A percentile compares a stretch with the other conserved stretches of the same genome.
These are phyloP conservation scores for Lysandra bellargus DNA, from an alignment of 2,888 invertebrate genomes.

Conservation along the genomic window DNA sequence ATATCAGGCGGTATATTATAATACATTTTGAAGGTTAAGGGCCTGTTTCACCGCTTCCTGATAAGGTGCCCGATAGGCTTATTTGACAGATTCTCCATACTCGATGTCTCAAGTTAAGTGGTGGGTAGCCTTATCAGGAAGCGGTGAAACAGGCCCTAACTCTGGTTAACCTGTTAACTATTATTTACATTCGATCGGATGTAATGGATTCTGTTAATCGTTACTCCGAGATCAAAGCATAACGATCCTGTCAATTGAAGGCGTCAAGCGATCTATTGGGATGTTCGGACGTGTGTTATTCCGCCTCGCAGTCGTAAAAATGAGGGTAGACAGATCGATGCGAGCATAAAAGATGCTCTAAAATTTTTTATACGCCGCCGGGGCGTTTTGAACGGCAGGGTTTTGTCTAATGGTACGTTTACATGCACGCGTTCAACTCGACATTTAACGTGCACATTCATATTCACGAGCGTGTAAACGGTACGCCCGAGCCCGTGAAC, in stretches of 20 bases:
- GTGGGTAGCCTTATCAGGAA: too few relatives aligned
- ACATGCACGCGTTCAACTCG: too few relatives aligned
- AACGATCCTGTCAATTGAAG: slow-evolving; percentile 3
- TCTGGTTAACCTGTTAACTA: neutral
- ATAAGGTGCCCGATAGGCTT: too few relatives aligned
- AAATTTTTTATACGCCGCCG: slow-evolving; percentile 2
- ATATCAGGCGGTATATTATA: too few relatives aligned
- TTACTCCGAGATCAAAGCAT: slow-evolving; percentile 12
- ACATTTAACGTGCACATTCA: too few relatives aligned
- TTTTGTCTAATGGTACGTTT: neutral
- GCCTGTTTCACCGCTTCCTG: too few relatives aligned
- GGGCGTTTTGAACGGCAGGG: neutral
- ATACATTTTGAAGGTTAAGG: too few relatives aligned
- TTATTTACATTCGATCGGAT: neutral
- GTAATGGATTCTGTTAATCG: neutral
- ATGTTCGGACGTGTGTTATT: slow-evolving; percentile 9
- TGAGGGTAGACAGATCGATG: slow-evolving; percentile 23
- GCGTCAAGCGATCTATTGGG: neutral
- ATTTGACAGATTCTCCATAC: too few relatives aligned
- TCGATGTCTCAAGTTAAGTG: too few relatives aligned
- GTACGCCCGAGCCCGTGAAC: too few relatives aligned
- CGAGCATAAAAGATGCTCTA: neutral
- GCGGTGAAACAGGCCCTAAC: too few relatives aligned
- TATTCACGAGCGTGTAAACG: too few relatives aligned
- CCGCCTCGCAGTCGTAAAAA: slow-evolving; percentile 11